Conservation (phyloP, 1,140 invertebrate species). For the Capitella teleta region DNA sequence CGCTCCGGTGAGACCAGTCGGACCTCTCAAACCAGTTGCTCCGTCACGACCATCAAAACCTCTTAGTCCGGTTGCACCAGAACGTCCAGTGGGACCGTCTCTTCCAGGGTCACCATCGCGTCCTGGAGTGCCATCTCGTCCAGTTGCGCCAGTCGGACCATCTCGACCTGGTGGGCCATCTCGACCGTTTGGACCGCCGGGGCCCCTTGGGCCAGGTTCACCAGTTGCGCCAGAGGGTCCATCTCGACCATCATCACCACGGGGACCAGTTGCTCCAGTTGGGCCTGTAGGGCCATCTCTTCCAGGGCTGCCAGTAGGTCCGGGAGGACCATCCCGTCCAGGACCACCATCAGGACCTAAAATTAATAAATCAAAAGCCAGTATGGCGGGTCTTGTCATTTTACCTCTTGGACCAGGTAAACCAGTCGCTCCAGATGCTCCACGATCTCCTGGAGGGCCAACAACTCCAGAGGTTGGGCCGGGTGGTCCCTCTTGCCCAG, state of each 20-base stretch:
- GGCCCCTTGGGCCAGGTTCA: neutral
- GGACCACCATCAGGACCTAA: neutral
- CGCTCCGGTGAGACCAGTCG: too few relatives aligned
- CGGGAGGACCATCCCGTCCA: neutral
- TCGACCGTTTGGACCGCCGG: neutral
- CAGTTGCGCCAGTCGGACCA: neutral
- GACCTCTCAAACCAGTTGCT: too few relatives aligned
- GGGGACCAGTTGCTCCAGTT: neutral
- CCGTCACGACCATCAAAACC: neutral
- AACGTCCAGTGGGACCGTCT: neutral
- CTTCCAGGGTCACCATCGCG: neutral
- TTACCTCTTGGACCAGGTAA: neutral
- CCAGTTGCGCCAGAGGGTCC: neutral
- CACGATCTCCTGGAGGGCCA: constrained; percentile 2
- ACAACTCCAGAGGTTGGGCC: neutral
- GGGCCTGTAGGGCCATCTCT: neutral
- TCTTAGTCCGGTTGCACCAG: neutral
- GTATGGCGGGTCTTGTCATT: neutral
- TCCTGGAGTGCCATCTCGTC: neutral
- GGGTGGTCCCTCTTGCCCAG: too few relatives aligned
- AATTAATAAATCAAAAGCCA: neutral
- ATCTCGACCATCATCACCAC: neutral
- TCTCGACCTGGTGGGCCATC: constrained; percentile 11
- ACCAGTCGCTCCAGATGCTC: neutral
- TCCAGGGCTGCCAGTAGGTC: constrained; percentile 8